phyloP scores from a whole-genome alignment of 1,140 invertebrate species.

The Phocides pigmalion region DNA sequence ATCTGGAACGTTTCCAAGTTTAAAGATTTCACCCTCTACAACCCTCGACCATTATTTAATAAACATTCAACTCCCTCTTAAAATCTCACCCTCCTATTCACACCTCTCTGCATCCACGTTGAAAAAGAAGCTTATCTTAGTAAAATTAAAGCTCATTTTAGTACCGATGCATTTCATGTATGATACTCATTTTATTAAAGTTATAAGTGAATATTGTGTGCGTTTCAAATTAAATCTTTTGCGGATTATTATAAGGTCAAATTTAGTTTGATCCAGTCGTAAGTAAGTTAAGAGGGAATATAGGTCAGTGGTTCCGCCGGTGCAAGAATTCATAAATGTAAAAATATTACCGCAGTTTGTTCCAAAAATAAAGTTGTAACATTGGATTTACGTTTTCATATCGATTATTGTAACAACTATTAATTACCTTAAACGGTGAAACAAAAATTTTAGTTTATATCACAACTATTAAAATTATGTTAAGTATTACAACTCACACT shows the following conservation, averaged over 20 bases:
- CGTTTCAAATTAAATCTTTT: not conserved
- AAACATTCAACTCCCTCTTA: conserved; percentile 28
- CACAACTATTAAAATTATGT: too few species aligned
- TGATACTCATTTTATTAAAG: not conserved
- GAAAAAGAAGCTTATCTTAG: not conserved
- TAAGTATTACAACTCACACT: too few species aligned
- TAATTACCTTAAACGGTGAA: too few species aligned
- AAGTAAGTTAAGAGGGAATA: conserved; percentile 6
- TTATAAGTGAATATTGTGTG: not conserved
- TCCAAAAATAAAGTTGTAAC: not conserved
- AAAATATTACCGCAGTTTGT: conserved; percentile 4
- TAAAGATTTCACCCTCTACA: conserved; percentile 21
- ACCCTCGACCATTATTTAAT: conserved; percentile 31
- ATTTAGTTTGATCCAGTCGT: not conserved
- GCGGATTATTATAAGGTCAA: not conserved
- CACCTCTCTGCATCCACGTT: not conserved
- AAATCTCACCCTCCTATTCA: conserved; percentile 18
- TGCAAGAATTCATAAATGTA: conserved; percentile 9
- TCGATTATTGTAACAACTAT: too few species aligned
- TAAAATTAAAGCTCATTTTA: conserved; percentile 5
- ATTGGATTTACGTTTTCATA: too few species aligned
- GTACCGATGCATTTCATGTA: not conserved
- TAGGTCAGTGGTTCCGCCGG: conserved; percentile 10
- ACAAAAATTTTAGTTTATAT: too few species aligned
- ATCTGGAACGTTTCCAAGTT: conserved; percentile 27